Base-by-base conservation (phyloP, 2,888 invertebrate genomes). In the Chrysina gloriosa region DNA sequence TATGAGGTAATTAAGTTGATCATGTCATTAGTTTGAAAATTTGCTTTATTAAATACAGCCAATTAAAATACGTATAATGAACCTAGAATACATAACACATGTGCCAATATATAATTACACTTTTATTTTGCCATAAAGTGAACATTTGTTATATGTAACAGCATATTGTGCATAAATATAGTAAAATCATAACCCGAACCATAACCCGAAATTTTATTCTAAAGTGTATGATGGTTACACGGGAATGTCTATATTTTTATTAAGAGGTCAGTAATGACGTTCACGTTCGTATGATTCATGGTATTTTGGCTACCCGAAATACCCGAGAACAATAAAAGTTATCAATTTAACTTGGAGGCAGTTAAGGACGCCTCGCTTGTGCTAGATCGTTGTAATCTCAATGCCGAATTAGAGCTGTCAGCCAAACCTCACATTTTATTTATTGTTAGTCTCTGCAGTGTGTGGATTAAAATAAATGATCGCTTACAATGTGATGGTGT, bases 281-380 rank as follows among this genome's bases (percentile, higher is more conserved):
- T 42, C 42, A 16, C 29, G 42, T 27, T 16, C 29, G 6, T 36
- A 31, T 61, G 58, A 61, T 61, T 61, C 58, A 61, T 19, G 58
- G 11, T 42, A 61, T 61, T 61, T 61, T 61, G 58, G 27, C 58
- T 42, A 16, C 42, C 29, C 58, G 42, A 61, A 58, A 58, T 58
- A 58, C 27, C 1, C 58, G n/a, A 58, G 58, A 61, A 61, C 58
- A 61, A 61, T 61, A 61, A 52, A 61, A 61, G 36, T 34, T 56
- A 56, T 36, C 14, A 56, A 56, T 56, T 56, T 36, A 56, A 56
- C 16, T 56, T 29, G 11, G 19, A n/a, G 23, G 5, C 11, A 56
- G 11, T 56, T 36, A 36, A 34, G 16, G 23, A 7, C 39, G 5
- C 36, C 14, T 36, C 11, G 19, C 11, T 56, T 56, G 4, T 5